phyloP scores from a whole-genome alignment of 1,140 invertebrate genomes.

The Scaptomyza montana region DNA sequence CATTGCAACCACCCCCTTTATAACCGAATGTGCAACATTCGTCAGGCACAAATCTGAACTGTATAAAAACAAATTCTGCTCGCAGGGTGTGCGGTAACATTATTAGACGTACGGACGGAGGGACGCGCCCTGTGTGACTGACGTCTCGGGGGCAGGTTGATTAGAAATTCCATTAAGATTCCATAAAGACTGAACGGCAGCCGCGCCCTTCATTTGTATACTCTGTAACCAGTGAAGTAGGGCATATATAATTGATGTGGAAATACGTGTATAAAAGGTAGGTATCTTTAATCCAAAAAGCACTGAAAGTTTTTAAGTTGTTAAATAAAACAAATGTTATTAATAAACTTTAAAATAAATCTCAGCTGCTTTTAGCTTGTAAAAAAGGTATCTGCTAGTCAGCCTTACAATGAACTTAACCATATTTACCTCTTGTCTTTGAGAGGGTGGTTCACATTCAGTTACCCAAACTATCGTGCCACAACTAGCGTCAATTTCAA shows the following conservation, averaged over 20 bases:
- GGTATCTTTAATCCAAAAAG: too few species aligned
- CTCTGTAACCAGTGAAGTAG: not conserved
- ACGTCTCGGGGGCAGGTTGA: slow-evolving; percentile 61
- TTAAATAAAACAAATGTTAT: too few species aligned
- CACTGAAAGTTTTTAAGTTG: too few species aligned
- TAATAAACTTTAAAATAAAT: too few species aligned
- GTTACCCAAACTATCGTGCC: slow-evolving; percentile 8
- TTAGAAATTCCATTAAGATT: slow-evolving; percentile 81
- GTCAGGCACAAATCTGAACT: slow-evolving; percentile 67
- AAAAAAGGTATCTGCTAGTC: slow-evolving; percentile 6
- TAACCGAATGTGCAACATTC: slow-evolving; percentile 60
- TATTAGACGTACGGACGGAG: not conserved
- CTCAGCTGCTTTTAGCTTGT: too few species aligned
- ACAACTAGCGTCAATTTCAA: slow-evolving; percentile 43
- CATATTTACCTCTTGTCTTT: not conserved
- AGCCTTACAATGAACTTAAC: not conserved
- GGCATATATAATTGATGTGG: too few species aligned
- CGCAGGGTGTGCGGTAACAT: slow-evolving; percentile 41
- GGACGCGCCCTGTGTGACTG: slow-evolving; percentile 43
- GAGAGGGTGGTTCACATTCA: slow-evolving; percentile 6
- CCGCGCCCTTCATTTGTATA: slow-evolving; percentile 47
- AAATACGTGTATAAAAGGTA: too few species aligned
- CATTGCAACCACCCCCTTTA: slow-evolving; percentile 54
- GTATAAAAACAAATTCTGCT: not conserved
- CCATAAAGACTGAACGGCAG: slow-evolving; percentile 60